Base-by-base conservation (phyloP, 2,888 invertebrate genomes). In the Drepanosiphum platanoidis region DNA sequence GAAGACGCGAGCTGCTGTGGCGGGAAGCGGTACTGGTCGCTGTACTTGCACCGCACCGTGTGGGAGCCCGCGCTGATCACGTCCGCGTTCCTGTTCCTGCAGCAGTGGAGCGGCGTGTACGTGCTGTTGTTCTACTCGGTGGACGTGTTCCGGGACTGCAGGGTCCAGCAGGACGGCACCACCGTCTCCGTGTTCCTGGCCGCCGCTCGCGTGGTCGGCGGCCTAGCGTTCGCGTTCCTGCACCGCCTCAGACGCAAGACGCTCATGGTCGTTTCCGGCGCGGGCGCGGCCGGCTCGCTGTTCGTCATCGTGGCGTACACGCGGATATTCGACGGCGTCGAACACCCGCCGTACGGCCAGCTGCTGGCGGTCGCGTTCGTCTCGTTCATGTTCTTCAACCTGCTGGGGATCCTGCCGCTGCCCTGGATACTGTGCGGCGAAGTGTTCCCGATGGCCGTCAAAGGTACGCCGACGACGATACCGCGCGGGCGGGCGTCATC, bases 61-160 rank as follows among this genome's bases (percentile, higher is more conserved):
- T 86, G 86, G 86, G 68, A 70, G 39, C 86, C 86, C 1, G 52
- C 84, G 22, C 2, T 46, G 22, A 11, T 84, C 68, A 27, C 36
- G 8, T 7, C 80, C 0, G 27, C 30, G 4, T 68, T 81, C 42
- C 36, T 71, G 36, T 27, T 74, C 34, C 32, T 78, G 18, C 86
- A 86, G 42, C 86, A 86, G 32, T 42, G 74, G 7, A 86, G 80
- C n/a, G 86, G 86, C n/a, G 58, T 86, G 34, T 74, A 80, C 34
- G 81, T 86, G 36, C 58, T 86, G 36, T 30, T 86, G 27, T 74
- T 70, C 39, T 86, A 75, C 68, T 75, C 86, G 11, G 68, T 77
- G 13, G 70, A 75, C 61, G 68, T 81, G 9, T 42, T 86, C 22
- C 66, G 52, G 27, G 30, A 70, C 11, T 58, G 64, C 61, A 27